Evolutionary conservation across 2,888 invertebrate species (phyloP).

Genomic region (Cyclophora punctaria): DNA sequence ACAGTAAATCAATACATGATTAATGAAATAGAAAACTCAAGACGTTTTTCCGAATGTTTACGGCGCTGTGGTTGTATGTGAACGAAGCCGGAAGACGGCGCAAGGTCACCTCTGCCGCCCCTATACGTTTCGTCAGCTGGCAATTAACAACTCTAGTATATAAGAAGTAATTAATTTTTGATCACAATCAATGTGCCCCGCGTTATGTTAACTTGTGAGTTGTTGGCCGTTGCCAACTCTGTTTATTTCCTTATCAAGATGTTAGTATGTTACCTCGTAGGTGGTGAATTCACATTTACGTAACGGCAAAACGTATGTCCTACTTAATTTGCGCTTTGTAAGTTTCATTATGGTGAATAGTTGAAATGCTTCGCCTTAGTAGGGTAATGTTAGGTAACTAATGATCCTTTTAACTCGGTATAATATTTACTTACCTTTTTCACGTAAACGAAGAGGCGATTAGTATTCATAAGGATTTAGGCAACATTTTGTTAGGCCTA

Average conservation of each 20-base stretch:
- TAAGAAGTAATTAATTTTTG: slow-evolving; percentile 43
- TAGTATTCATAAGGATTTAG: too few species aligned
- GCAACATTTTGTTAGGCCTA: too few species aligned
- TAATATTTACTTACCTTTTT: neutral
- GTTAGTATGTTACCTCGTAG: slow-evolving; percentile 16
- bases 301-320: slow-evolving; percentile 12
- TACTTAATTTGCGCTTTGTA: slow-evolving; percentile 16
- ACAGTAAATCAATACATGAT: too few species aligned
- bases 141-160: slow-evolving; percentile 36
- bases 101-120: slow-evolving; percentile 22
- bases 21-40: too few species aligned
- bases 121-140: slow-evolving; percentile 41
- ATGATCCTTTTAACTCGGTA: neutral
- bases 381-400: neutral
- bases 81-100: slow-evolving; percentile 28
- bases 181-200: slow-evolving; percentile 30
- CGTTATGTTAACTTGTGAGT: slow-evolving; percentile 23
- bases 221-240: slow-evolving; percentile 22
- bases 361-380: neutral
- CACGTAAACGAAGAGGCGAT: too few species aligned
- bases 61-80: neutral
- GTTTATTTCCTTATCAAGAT: slow-evolving; percentile 25
- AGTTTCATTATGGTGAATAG: slow-evolving; percentile 8
- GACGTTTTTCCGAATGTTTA: too few species aligned
- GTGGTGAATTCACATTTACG: slow-evolving; percentile 22